These are phyloP conservation scores for Lithophane semibrunnea DNA, from an alignment of 2,888 invertebrate species.

Conservation along the genomic window DNA sequence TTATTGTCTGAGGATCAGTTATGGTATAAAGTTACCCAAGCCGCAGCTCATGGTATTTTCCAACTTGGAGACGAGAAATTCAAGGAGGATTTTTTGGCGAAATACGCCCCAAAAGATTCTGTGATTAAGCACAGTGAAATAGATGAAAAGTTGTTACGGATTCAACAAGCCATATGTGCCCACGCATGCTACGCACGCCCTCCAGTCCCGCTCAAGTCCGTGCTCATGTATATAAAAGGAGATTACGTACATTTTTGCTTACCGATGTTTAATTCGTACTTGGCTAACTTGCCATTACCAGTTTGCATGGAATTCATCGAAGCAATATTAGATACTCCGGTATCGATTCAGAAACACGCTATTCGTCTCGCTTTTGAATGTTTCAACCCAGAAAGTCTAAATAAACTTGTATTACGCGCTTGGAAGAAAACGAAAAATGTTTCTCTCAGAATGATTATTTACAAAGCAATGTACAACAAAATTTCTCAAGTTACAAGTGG, in stretches of 20 bases:
- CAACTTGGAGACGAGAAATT: conserved; percentile 68
- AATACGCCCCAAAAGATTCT: conserved; percentile 69
- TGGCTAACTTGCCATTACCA: conserved; percentile 71
- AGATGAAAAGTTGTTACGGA: conserved; percentile 59
- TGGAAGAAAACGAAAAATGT: conserved; percentile 78
- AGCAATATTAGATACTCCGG: conserved; percentile 71
- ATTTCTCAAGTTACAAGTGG: conserved; percentile 55
- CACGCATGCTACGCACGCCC: conserved; percentile 74
- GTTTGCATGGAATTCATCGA: conserved; percentile 72
- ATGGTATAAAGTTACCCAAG: conserved; percentile 19
- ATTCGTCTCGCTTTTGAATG: conserved; percentile 77
- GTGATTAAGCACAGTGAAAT: conserved; percentile 69
- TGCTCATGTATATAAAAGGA: conserved; percentile 74
- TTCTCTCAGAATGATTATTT: conserved; percentile 74
- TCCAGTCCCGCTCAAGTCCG: conserved; percentile 70
- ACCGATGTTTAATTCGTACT: conserved; percentile 74
- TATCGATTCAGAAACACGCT: conserved; percentile 79
- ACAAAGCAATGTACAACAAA: conserved; percentile 70
- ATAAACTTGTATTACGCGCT: conserved; percentile 63
- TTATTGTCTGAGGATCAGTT: conserved; percentile 49
- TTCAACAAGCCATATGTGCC: conserved; percentile 77
- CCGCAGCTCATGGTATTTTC: conserved; percentile 71
- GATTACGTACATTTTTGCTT: conserved; percentile 76
- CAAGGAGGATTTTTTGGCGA: conserved; percentile 71
- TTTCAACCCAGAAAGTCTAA: conserved; percentile 71